Percentiles rank a stretch among this genome's conserved stretches.
Conservation (phyloP, 1,140 invertebrate genomes). For the Musca domestica region DNA sequence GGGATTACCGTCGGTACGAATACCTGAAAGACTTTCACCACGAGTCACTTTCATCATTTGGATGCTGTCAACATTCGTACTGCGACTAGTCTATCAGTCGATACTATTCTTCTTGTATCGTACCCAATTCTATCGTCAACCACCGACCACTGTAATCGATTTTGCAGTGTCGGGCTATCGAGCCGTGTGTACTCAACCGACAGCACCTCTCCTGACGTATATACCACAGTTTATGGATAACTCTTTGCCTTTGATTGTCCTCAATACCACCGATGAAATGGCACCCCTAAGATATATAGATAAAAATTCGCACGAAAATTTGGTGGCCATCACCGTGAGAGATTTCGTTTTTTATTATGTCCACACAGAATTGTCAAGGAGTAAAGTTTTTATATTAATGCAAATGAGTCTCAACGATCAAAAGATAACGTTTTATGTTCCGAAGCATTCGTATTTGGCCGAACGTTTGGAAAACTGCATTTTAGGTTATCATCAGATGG, state of each 20-base stretch:
- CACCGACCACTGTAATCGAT: background rate
- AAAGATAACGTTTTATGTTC: background rate
- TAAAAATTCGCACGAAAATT: background rate
- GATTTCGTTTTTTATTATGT: background rate
- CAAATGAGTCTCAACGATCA: background rate
- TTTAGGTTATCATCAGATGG: background rate
- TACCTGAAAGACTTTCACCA: background rate
- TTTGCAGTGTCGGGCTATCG: background rate
- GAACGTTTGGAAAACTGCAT: constrained; percentile 3
- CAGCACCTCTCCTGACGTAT: background rate
- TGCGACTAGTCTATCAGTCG: constrained; percentile 11
- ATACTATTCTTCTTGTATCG: constrained; percentile 7
- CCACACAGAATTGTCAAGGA: background rate
- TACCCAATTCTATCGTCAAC: background rate
- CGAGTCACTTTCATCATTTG: background rate
- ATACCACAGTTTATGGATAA: background rate
- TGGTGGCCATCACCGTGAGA: background rate
- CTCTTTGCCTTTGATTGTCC: background rate
- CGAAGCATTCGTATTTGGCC: constrained; percentile 10
- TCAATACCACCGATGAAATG: background rate
- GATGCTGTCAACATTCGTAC: background rate
- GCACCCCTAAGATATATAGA: background rate
- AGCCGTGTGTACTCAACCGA: background rate
- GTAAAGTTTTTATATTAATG: background rate
- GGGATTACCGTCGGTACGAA: background rate